A percentile compares a stretch with the other conserved stretches of the same genome.
Conservation (phyloP, 2,797 vertebrate species). For the Paguma larvata region DNA sequence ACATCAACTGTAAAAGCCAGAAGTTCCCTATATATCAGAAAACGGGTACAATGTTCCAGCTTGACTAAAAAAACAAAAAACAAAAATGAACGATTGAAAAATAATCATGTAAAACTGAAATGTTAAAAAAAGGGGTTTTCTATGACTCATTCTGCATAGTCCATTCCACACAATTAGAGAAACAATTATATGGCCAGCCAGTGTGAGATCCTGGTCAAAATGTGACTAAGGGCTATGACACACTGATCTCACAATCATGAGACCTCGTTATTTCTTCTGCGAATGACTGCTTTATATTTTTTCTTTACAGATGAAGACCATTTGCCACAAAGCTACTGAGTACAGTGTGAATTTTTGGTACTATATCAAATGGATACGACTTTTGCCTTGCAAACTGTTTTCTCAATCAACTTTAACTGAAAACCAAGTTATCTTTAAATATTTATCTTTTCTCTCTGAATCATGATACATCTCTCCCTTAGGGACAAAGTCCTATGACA, state of each 20-base stretch:
- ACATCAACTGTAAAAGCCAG: not conserved
- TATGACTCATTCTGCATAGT: not conserved
- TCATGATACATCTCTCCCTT: not conserved
- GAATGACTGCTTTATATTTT: not conserved
- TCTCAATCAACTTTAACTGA: constrained; percentile 4
- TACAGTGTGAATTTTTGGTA: not conserved
- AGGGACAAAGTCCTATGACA: not conserved
- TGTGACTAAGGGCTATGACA: not conserved
- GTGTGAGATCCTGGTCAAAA: not conserved
- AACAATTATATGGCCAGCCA: not conserved
- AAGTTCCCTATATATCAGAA: not conserved
- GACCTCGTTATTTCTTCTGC: constrained; percentile 24
- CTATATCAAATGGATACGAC: not conserved
- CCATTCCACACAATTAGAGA: not conserved
- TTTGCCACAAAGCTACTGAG: not conserved
- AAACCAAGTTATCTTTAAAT: constrained; percentile 23
- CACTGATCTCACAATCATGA: not conserved
- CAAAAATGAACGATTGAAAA: not conserved
- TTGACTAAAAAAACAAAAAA: not conserved
- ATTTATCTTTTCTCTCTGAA: constrained; percentile 31
- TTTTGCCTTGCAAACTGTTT: constrained; percentile 26
- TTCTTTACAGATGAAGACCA: constrained; percentile 52
- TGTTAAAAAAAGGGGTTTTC: not conserved
- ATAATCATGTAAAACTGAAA: not conserved
- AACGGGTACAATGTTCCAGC: not conserved